A percentile compares a stretch with the other conserved stretches of the same genome.
phyloP scores from a whole-genome alignment of 2,113 vertebrate species.

The Malurus melanocephalus region DNA sequence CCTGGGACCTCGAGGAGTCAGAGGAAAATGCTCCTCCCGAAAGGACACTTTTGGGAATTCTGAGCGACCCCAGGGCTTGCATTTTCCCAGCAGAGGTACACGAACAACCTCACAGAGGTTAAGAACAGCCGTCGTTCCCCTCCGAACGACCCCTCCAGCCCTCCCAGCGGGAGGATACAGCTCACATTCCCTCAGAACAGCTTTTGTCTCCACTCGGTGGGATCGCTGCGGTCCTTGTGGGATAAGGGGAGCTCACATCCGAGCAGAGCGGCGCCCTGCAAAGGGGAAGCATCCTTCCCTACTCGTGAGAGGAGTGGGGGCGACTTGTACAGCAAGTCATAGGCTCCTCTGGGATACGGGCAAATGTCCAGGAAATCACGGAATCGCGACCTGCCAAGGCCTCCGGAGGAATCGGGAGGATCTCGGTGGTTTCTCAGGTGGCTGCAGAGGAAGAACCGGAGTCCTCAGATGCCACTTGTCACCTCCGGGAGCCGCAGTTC shows the following conservation, averaged over 20 bases:
- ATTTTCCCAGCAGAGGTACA: slow-evolving; percentile 21
- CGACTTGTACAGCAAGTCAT: slow-evolving; percentile 20
- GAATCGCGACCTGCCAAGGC: slow-evolving; percentile 58
- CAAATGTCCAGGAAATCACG: neutral
- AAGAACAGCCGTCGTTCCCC: neutral
- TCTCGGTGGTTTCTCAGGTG: neutral
- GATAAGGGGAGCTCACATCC: slow-evolving; percentile 17
- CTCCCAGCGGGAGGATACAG: slow-evolving; percentile 36
- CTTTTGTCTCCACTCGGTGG: slow-evolving; percentile 4
- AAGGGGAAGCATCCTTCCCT: slow-evolving; percentile 42
- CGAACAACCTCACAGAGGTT: slow-evolving; percentile 56
- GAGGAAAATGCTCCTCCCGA: neutral
- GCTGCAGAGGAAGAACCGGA: neutral
- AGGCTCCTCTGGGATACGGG: slow-evolving; percentile 7
- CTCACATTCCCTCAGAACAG: slow-evolving; percentile 48
- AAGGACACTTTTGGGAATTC: neutral
- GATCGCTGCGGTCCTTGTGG: neutral
- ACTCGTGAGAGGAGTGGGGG: neutral
- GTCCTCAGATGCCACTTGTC: neutral
- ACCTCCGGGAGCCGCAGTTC: slow-evolving; percentile 68
- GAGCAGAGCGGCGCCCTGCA: neutral
- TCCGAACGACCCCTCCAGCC: neutral
- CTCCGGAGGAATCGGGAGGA: slow-evolving; percentile 65
- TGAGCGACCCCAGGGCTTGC: slow-evolving; percentile 34
- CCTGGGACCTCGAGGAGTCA: neutral